Conservation (phyloP, 2,797 vertebrate species). For the Mormyrops boulengeri region DNA sequence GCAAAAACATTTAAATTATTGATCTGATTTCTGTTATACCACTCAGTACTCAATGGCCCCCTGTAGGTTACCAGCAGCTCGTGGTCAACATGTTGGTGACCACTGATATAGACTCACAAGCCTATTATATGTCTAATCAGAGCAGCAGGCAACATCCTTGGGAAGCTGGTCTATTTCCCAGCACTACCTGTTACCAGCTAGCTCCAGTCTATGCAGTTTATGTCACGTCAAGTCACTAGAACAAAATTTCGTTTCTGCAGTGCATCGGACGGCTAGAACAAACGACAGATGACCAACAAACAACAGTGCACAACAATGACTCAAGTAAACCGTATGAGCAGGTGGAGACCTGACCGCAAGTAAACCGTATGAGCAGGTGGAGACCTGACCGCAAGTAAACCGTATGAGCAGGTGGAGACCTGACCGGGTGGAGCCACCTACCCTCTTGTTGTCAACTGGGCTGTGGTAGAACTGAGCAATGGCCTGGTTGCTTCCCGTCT, state of each 20-base stretch:
- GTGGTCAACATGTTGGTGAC: not conserved
- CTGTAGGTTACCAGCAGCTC: not conserved
- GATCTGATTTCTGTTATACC: not conserved
- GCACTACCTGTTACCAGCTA: not conserved
- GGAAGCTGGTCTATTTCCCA: not conserved
- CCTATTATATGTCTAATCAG: not conserved
- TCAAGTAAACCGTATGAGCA: not conserved
- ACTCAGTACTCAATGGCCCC: not conserved
- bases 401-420: not conserved
- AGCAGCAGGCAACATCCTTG: not conserved
- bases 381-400: not conserved
- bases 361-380: not conserved
- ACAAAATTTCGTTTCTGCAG: not conserved
- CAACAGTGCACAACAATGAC: not conserved
- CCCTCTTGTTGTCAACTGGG: constrained; percentile 85
- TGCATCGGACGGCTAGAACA: not conserved
- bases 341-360: too few species aligned
- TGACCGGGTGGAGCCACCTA: constrained; percentile 51
- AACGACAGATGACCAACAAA: not conserved
- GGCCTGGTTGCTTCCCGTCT: constrained; percentile 63
- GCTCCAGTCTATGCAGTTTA: not conserved
- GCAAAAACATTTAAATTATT: not conserved
- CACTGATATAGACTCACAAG: not conserved
- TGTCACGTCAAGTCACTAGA: not conserved
- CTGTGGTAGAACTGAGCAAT: constrained; percentile 98